These are phyloP conservation scores for Halesus radiatus DNA, from an alignment of 1,140 invertebrate species.

Conservation along the genomic window DNA sequence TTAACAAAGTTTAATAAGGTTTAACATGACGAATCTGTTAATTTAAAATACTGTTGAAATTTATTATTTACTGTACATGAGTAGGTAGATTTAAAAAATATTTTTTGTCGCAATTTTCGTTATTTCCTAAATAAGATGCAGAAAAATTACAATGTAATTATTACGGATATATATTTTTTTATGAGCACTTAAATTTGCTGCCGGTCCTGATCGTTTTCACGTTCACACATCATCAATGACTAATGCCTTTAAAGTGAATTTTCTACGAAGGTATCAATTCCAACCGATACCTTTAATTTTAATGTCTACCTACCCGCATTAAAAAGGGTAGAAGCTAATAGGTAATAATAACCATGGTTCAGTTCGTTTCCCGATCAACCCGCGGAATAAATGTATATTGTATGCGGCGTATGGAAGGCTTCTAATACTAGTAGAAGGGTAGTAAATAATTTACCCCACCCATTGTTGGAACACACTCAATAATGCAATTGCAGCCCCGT, in stretches of 20 bases:
- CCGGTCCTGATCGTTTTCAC: not conserved
- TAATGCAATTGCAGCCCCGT: constrained; percentile 40
- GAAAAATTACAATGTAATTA: no score
- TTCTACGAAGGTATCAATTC: constrained; percentile 41
- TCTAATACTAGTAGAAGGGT: not conserved
- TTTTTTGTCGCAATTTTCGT: no score
- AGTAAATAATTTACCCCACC: constrained; percentile 41
- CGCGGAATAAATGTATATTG: not conserved
- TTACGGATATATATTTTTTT: no score
- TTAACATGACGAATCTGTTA: no score
- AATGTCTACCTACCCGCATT: constrained; percentile 33
- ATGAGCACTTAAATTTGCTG: no score
- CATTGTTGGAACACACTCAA: constrained; percentile 14
- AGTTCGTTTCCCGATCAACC: constrained; percentile 10
- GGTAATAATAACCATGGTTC: constrained; percentile 29
- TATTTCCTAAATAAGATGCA: no score
- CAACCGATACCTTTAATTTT: constrained; percentile 42
- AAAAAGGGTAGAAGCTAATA: constrained; percentile 46
- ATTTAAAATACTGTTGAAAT: no score
- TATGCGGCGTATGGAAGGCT: not conserved
- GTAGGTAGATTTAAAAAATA: no score
- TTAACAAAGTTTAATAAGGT: no score
- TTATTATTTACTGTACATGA: no score
- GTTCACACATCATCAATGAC: constrained; percentile 41
- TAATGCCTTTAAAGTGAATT: constrained; percentile 45